phyloP scores from a whole-genome alignment of 2,113 vertebrate species.

The Pterocles orientalis region DNA sequence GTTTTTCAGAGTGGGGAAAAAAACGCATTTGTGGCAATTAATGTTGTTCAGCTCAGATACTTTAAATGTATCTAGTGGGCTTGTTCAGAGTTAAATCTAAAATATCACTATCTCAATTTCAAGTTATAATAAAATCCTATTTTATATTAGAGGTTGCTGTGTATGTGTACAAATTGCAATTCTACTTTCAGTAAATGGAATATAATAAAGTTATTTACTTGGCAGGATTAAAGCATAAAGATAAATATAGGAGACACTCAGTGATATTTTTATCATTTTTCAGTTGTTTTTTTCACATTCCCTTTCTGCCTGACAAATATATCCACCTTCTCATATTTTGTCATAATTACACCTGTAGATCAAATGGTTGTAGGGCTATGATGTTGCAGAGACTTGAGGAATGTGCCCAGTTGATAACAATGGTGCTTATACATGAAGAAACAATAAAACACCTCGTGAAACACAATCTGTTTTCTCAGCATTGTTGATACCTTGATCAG shows the following conservation, averaged over 20 bases:
- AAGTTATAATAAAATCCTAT: neutral
- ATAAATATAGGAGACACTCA: neutral
- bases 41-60: neutral
- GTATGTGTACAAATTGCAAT: neutral
- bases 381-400: neutral
- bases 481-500: neutral
- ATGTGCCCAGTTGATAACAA: neutral
- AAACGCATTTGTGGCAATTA: neutral
- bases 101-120: neutral
- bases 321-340: neutral
- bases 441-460: conserved; percentile 28
- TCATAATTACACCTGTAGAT: neutral
- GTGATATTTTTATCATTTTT: neutral
- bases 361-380: neutral
- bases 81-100: neutral
- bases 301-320: neutral
- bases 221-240: neutral
- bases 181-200: neutral
- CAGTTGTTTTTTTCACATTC: neutral
- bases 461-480: neutral
- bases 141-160: neutral
- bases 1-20: neutral
- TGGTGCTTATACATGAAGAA: neutral
- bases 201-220: neutral
- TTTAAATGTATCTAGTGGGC: neutral